A percentile compares a stretch with the other conserved stretches of the same genome.
phyloP scores from a whole-genome alignment of 2,113 vertebrate species.

The Lophius piscatorius region DNA sequence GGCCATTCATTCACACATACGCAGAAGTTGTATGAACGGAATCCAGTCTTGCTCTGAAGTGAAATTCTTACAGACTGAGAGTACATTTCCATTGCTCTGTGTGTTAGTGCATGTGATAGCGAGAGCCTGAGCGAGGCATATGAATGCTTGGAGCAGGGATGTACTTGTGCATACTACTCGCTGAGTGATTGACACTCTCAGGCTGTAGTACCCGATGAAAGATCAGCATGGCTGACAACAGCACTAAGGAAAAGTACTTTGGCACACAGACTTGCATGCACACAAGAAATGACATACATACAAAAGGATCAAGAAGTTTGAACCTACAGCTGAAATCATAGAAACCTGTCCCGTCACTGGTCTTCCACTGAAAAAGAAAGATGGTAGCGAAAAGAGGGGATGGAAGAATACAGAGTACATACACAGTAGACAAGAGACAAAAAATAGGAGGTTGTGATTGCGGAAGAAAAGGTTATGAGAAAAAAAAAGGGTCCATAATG shows the following conservation, averaged over 20 bases:
- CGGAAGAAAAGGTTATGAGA: neutral
- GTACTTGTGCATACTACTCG: constrained; percentile 32
- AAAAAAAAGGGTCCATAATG: neutral
- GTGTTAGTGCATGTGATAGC: constrained; percentile 40
- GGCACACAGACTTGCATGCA: constrained; percentile 6
- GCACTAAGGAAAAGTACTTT: constrained; percentile 20
- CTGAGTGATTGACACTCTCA: constrained; percentile 58
- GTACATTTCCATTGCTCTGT: constrained; percentile 22
- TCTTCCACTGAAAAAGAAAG: constrained; percentile 46
- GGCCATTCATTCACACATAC: constrained; percentile 32
- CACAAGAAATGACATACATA: constrained; percentile 2
- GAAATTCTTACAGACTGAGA: constrained; percentile 32
- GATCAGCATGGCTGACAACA: constrained; percentile 44
- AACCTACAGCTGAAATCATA: constrained; percentile 58
- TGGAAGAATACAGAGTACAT: neutral
- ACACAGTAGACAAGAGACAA: neutral
- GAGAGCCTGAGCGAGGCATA: constrained; percentile 38
- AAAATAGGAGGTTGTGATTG: neutral
- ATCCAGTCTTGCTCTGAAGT: constrained; percentile 34
- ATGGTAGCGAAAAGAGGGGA: constrained; percentile 4
- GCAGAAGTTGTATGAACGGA: constrained; percentile 32
- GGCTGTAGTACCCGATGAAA: constrained; percentile 56
- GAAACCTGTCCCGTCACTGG: constrained; percentile 32
- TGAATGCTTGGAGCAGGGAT: constrained; percentile 34
- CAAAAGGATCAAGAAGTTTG: constrained; percentile 50